Base-by-base conservation (phyloP, 2,888 invertebrate genomes). In the Harmothoe impar region DNA sequence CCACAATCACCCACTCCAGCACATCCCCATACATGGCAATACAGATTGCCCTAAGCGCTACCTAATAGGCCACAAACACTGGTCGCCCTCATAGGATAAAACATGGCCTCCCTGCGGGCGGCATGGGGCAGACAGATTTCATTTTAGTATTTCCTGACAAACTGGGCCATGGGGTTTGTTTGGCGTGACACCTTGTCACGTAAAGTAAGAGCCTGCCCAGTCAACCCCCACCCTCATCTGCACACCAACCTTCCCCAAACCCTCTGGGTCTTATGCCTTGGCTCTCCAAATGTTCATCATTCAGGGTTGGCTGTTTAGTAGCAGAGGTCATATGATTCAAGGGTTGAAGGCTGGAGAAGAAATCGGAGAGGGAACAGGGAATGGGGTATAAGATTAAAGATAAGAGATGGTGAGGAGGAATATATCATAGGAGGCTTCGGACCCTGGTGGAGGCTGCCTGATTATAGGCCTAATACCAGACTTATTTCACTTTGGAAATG, bases 91-190 rank as follows among this genome's bases (percentile, higher is more conserved):
- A n/a, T 5, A n/a, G n/a, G 68, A 68, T 68, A 68, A 68, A 68
- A n/a, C 68, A 5, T n/a, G 17, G 68, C 68, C 68, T 68, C 68
- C 12, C 68, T 15, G 17, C 5, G 68, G 68, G 5, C 20, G 12
- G 17, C 17, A 12, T n/a, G 12, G n/a, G n/a, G 5, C n/a, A n/a
- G 68, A 68, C 68, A 68, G n/a, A 68, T 68, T 68, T 68, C 17
- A 68, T 68, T 68, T 68, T 68, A n/a, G n/a, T 68, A n/a, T n/a
- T 68, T 68, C n/a, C 68, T 68, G 68, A 68, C 54, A 68, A n/a
- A n/a, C 68, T n/a, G 5, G 68, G 68, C 68, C 15, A n/a, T n/a
- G n/a, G 68, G 68, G 68, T 68, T 15, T 68, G 68, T 15, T 68
- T 68, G 17, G 68, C 68, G 17, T 68, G 68, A 68, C 68, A 68